Base-by-base conservation (phyloP, 2,797 vertebrate genomes). In the Gadopsis bispinosus region DNA sequence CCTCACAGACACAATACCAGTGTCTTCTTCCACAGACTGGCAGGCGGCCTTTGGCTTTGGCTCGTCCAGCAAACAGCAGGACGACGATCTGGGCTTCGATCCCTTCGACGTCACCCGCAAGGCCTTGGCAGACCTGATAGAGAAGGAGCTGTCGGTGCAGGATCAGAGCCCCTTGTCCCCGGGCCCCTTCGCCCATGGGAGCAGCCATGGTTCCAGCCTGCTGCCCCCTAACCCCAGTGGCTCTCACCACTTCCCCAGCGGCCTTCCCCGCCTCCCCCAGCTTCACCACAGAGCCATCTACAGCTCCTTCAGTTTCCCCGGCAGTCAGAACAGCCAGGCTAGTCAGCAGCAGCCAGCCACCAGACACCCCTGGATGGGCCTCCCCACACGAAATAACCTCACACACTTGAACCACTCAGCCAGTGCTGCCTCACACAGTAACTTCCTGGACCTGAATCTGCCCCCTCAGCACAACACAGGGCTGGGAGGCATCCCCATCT, bases 401-500 rank as follows among this genome's bases (percentile, higher is more conserved):
- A 95, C 97, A 96, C 98, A 99, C 96, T 97, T 99, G 96, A 99
- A 99, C 97, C 97, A 99, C 96, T 97, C 97, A 94, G 96, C 97
- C 96, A 96, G 96, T 89, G 95, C 97, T 95, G 96, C 97, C 95
- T 96, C 97, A 95, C 97, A 98, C 95, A 97, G 96, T 96, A 97
- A 97, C 96, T 99, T 98, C 96, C 95, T 99, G 96, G 98, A 99
- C 96, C 96, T 98, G 96, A 98, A 95, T 95, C 95, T 99, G 93
- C 96, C 96, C 83, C 95, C 96, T 95, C 98, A 97, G 92, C 98
- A 95, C 92, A 98, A 94, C 96, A 97, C 97, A 94, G 98, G 98
- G 93, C 97, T 99, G 90, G 98, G 98, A 95, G 98, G 98, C 91
- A 97, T 98, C 89, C 97, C 97, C 94, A 98, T 99, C 94, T 96